Evolutionary conservation across 2,888 invertebrate genomes (phyloP).

Genomic region (Acanthacorydalis orientalis): DNA sequence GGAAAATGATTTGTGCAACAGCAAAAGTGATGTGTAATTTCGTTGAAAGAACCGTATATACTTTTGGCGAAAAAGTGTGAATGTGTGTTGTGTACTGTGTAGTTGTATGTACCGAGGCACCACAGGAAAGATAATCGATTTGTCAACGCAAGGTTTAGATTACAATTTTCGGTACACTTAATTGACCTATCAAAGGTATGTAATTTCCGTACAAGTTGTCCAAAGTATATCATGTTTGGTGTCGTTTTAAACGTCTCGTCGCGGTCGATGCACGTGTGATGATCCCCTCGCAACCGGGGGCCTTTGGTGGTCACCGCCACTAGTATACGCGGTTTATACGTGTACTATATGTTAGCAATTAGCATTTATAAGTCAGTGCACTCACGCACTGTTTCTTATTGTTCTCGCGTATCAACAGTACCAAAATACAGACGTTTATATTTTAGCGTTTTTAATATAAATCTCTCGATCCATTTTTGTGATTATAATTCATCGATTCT

Average conservation of each 20-base stretch:
- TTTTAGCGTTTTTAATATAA: too few relatives aligned
- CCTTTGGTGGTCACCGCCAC: too few relatives aligned
- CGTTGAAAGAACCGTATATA: conserved; percentile 15
- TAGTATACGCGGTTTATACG: too few relatives aligned
- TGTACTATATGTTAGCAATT: too few relatives aligned
- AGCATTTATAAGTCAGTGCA: too few relatives aligned
- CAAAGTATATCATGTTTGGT: conserved; percentile 24
- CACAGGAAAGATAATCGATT: conserved; percentile 32
- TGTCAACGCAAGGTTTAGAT: conserved; percentile 34
- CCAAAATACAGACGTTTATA: too few relatives aligned
- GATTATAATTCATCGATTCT: too few relatives aligned
- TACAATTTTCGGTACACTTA: conserved; percentile 32
- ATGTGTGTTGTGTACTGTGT: conserved; percentile 10
- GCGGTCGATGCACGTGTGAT: conserved; percentile 9
- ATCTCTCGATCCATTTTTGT: too few relatives aligned
- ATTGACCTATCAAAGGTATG: conserved; percentile 31
- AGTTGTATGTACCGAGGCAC: neutral
- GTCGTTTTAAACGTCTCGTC: conserved; percentile 19
- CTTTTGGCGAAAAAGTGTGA: conserved; percentile 14
- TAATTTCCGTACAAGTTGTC: conserved; percentile 16
- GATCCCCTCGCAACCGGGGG: neutral
- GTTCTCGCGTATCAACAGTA: too few relatives aligned
- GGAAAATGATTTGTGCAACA: neutral
- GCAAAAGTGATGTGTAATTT: neutral
- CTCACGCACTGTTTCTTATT: too few relatives aligned